Evolutionary conservation across 2,113 vertebrate genomes (phyloP), one percentile per base, ranked within the genome.

Genomic region (Fulica atra): DNA sequence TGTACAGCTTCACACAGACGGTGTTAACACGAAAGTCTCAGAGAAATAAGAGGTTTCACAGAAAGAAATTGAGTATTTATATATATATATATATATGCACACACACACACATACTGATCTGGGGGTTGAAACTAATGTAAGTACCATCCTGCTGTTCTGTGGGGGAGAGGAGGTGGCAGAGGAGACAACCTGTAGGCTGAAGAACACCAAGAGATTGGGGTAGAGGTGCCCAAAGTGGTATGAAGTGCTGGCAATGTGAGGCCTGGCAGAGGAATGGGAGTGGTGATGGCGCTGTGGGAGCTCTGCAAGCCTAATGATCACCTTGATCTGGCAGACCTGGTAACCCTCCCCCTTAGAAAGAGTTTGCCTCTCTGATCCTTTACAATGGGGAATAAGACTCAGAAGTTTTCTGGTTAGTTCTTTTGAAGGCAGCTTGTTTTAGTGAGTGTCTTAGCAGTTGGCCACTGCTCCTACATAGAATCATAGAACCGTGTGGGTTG

Each of bases 181-280:
- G 2, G 40, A 40, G 46, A 33, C 36, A 53, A 23, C n/a, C n/a
- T 21, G 13, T 51, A 73, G 53, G 24, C 57, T 82, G 71, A 59
- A 31, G 36, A 28, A 59, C 13, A 40, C 35, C 11, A 11, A 21
- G 44, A 57, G 16, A 14, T 26, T 29, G 26, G 65, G 51, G 19
- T 53, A 35, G 36, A 53, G 50, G 21, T 13, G 13, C 13, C 38
- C 29, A 70, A 65, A 38, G 50, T 1, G 4, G 3, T 28, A 19
- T 4, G 19, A 72, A 66, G 9, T 2, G 0, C 14, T 11, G 20
- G 24, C 20, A 17, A 4, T 4, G 26, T 3, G 57, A 44, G 31
- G 36, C 16, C 73, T 71, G 42, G 70, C 36, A 35, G 54, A 57
- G 50, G 50, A 5, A 35, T 18, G 38, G 31, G 40, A 18, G 9